Evolutionary conservation across 2,113 vertebrate species (phyloP), one percentile per base, ranked within the genome.

Genomic region (Hiodon alosoides): DNA sequence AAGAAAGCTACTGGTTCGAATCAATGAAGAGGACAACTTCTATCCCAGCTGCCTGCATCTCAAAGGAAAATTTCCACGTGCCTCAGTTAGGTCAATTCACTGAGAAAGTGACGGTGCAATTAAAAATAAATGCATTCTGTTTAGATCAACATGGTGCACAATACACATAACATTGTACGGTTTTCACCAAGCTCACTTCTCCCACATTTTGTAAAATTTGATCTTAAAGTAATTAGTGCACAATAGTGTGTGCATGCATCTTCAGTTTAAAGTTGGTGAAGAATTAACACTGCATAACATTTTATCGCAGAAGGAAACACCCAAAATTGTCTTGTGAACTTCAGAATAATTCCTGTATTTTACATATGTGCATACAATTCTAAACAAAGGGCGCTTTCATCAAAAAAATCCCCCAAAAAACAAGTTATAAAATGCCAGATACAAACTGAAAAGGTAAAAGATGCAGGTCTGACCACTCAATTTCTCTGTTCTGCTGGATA

Each of bases 371-470:
- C 68, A 16, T 69, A 53, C 13, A 74, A 71, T 50, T 48, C 57
- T 73, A 46, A n/a, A 72, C 46, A 73, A 73, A n/a, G 3, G 17
- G 16, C 51, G 54, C 46, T 71, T 62, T 73, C 17, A 52, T 65
- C 48, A 50, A 66, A 11, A 66, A 11, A 62, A 7, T n/a, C 7
- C 48, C n/a, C 46, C 5, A 31, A 69, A 50, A 54, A 73, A 77
- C 10, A 54, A 67, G 31, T 51, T 50, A 57, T 31, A 58, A 62
- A 69, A 48, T 53, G 53, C 60, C 71, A 71, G 61, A 78, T 75
- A 83, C 31, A 81, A 79, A 74, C 73, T 53, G 62, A 81, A 73
- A 76, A 58, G 80, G 76, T 79, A 82, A 83, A 83, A 85, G 46
- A 72, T 67, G 83, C 82, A 80, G 76, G 72, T 76, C 72, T 53